Evolutionary conservation across 92 coral and sea anemone genomes (phyloP), one percentile per base, ranked within the genome.

Genomic region (Heteractis magnifica): DNA sequence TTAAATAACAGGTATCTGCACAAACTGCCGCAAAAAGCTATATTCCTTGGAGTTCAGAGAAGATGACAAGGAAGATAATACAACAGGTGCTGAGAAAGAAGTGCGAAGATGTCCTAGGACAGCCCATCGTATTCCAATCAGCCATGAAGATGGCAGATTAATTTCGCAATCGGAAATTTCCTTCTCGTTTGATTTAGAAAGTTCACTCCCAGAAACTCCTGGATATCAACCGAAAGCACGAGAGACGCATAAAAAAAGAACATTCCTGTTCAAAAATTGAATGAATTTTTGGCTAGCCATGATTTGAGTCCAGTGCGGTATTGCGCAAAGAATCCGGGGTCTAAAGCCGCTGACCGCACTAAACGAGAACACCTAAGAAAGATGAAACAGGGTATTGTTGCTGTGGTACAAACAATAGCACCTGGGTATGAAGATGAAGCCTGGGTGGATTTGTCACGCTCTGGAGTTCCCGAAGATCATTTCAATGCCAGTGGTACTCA

Each of bases 301-400:
- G 89, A 85, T 87, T 65, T 60, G 50, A 88, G 91, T 84, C 91
- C 91, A 20, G 86, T 88, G 58, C 85, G 83, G 79, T 79, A 88
- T 83, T 70, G 88, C 72, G 79, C 52, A 16, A 62, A n/a, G 23
- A n/a, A 62, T 16, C 20, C 21, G 9, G 74, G 86, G 90, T 76
- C 81, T 56, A 65, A 51, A 19, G 86, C 86, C 44, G 76, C 90
- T 10, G 83, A 82, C 71, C 76, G 86, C 75, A 87, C 90, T 56
- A 82, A 82, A 76, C 48, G 85, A 58, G 71, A 82, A 82, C 90
- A 87, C 65, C 56, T 87, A 20, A 82, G 87, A 23, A 87, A 88
- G 56, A 82, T 80, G 49, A 80, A 65, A 58, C 91, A 80, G 85
- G 88, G 91, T 60, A 58, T 88, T 76, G 53, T 53, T 49, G 91